Conservation (phyloP, 2,797 vertebrate genomes). For the Natrix natrix region DNA sequence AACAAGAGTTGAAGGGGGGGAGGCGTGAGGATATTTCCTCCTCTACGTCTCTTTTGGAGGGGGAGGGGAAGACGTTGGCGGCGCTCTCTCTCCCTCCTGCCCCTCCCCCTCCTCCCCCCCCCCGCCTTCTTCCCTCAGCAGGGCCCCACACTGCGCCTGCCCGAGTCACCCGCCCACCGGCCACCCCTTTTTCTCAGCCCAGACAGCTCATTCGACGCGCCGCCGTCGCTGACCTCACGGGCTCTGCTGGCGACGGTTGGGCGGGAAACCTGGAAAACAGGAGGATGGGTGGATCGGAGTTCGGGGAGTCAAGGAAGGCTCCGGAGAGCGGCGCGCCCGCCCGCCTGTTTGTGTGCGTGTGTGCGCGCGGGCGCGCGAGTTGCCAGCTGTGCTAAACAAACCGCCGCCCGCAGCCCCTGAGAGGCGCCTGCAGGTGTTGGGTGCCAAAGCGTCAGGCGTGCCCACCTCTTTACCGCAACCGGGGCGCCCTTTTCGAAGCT, state of each 20-base stretch:
- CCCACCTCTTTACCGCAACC: background rate
- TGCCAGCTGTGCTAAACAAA: background rate
- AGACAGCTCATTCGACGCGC: slow-evolving; percentile 52
- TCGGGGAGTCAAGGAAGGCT: background rate
- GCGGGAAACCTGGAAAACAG: slow-evolving; percentile 50
- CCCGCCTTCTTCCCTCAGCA: background rate
- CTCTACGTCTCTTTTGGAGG: background rate
- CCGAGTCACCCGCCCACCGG: slow-evolving; percentile 38
- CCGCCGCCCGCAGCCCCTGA: background rate
- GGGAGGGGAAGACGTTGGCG: slow-evolving; percentile 36
- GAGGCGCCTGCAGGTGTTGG: background rate
- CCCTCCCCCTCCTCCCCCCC: slow-evolving; percentile 16
- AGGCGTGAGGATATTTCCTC: background rate
- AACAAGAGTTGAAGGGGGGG: background rate
- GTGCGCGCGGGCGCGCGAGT: background rate
- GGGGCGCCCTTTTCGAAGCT: background rate
- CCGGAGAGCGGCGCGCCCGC: background rate
- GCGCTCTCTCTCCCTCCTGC: background rate
- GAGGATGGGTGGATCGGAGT: background rate
- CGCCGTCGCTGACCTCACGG: slow-evolving; percentile 66
- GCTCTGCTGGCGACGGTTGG: slow-evolving; percentile 17
- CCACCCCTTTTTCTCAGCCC: slow-evolving; percentile 54
- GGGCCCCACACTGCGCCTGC: slow-evolving; percentile 61
- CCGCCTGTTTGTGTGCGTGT: background rate
- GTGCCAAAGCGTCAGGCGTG: background rate